phyloP scores from a whole-genome alignment of 2,888 invertebrate species.

The Subacronicta megacephala region DNA sequence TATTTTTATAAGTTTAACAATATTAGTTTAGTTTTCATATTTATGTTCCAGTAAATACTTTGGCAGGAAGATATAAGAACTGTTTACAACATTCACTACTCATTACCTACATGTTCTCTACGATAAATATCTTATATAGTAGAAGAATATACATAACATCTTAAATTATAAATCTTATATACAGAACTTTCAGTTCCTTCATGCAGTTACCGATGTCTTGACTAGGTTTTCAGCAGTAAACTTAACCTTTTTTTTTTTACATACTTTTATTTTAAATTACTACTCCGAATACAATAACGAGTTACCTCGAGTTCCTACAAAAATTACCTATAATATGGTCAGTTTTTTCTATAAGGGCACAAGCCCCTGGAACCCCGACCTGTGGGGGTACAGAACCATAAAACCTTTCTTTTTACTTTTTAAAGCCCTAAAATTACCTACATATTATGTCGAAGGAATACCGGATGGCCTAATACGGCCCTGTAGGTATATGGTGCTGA shows the following conservation, averaged over 20 bases:
- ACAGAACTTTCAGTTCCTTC: constrained; percentile 39
- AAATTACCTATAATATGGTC: no score
- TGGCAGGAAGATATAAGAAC: constrained; percentile 53
- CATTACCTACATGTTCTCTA: constrained; percentile 51
- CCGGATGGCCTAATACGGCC: no score
- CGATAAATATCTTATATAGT: constrained; percentile 29
- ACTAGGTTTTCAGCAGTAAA: no score
- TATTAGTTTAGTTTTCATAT: no score
- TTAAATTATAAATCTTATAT: constrained; percentile 34
- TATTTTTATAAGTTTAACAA: constrained; percentile 48
- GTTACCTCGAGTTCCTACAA: not conserved
- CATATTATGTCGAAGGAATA: no score
- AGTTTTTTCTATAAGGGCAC: no score
- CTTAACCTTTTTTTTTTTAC: no score
- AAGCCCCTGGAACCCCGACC: no score
- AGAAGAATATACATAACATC: constrained; percentile 15
- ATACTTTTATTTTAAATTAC: not conserved
- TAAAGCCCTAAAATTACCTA: no score
- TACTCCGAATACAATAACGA: not conserved
- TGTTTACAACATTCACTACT: constrained; percentile 55
- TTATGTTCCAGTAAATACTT: constrained; percentile 39
- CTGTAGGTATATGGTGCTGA: no score
- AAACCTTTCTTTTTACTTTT: no score
- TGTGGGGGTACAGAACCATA: no score
- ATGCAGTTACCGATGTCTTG: not conserved